Evolutionary conservation across 37 sponge, comb jelly and placozoan genomes (phyloP).

Genomic region (Ephydatia muelleri): DNA sequence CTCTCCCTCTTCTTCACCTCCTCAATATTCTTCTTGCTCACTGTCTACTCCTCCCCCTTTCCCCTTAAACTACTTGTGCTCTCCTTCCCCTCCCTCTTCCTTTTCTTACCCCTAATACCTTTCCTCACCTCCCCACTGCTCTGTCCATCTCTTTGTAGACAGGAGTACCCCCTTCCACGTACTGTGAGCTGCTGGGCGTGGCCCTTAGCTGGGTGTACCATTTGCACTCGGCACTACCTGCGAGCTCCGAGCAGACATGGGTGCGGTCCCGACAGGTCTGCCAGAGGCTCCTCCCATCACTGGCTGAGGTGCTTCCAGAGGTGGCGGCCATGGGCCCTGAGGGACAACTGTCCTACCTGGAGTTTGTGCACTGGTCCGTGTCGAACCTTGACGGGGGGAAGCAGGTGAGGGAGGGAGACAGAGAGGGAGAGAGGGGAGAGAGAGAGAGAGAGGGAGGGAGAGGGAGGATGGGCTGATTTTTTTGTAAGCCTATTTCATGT

Average conservation of each 20-base stretch:
- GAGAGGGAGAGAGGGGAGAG: not conserved
- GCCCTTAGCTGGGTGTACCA: conserved; percentile 23
- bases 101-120: not conserved
- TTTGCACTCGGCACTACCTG: conserved; percentile 7
- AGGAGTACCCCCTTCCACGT: not conserved
- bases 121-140: not conserved
- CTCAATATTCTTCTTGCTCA: not conserved
- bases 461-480: not conserved
- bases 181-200: conserved; percentile 8
- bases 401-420: not conserved
- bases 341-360: conserved; percentile 5
- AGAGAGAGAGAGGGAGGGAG: not conserved
- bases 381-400: not conserved
- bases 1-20: not conserved
- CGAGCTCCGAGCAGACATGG: not conserved
- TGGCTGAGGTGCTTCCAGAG: conserved; percentile 15
- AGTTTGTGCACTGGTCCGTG: conserved; percentile 18
- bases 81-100: not conserved
- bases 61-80: not conserved
- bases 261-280: not conserved
- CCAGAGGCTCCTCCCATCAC: conserved; percentile 10
- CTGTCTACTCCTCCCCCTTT: not conserved
- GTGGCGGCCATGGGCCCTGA: not conserved
- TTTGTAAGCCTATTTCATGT: not conserved
- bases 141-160: not conserved